phyloP scores from a whole-genome alignment of 2,797 vertebrate species.

The Columba guinea region DNA sequence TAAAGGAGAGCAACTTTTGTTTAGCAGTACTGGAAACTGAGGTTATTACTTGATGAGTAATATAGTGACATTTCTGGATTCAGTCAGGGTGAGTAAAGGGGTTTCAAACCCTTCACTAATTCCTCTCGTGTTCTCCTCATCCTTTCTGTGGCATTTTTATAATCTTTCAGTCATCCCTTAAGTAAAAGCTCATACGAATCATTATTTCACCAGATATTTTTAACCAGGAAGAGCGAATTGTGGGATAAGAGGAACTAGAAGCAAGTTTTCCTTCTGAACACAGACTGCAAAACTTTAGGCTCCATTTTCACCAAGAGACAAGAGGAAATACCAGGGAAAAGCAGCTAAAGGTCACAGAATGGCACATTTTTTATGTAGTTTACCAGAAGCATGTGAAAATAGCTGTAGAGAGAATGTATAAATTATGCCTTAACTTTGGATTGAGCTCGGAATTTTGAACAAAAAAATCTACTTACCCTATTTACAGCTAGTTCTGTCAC shows the following conservation, averaged over 20 bases:
- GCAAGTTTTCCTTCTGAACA: background rate
- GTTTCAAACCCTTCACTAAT: background rate
- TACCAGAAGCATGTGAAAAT: slow-evolving; percentile 39
- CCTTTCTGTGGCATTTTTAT: background rate
- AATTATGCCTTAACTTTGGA: slow-evolving; percentile 47
- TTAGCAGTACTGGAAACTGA: background rate
- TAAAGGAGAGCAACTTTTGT: background rate
- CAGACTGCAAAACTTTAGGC: slow-evolving; percentile 11
- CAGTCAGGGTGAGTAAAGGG: background rate
- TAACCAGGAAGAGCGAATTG: background rate
- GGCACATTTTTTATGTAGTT: slow-evolving; percentile 17
- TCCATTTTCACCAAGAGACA: slow-evolving; percentile 31
- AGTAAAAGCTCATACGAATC: background rate
- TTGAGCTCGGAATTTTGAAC: slow-evolving; percentile 20
- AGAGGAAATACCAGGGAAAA: slow-evolving; percentile 55
- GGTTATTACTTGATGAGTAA: background rate
- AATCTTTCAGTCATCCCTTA: background rate
- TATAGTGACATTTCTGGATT: background rate
- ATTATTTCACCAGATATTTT: background rate
- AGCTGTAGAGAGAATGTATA: slow-evolving; percentile 14
- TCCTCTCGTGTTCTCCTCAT: background rate
- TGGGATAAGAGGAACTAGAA: background rate
- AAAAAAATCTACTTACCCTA: slow-evolving; percentile 28
- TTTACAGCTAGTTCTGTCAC: slow-evolving; percentile 36
- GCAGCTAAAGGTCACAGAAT: slow-evolving; percentile 42